Base-by-base conservation (phyloP, 2,888 invertebrate species). In the Callinectes sapidus region DNA sequence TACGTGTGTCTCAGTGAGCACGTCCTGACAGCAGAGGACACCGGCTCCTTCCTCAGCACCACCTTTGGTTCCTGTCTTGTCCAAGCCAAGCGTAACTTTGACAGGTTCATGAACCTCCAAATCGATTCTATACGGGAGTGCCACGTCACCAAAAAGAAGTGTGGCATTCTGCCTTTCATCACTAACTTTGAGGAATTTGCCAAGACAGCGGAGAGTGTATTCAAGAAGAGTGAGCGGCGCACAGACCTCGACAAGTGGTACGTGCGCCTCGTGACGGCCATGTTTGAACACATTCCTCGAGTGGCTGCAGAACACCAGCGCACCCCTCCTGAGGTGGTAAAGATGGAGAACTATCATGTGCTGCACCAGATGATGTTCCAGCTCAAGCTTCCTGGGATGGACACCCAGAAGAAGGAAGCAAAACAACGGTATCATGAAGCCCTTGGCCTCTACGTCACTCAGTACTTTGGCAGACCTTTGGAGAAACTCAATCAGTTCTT, bases 181-280 rank as follows among this genome's bases (percentile, higher is more conserved):
- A 97, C 97, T 93, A 98, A 98, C 96, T 98, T 99, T 96, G 98
- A 98, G 96, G 97, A 97, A 95, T 98, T 99, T 96, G 97, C 98
- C 23, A 97, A 97, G 95, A 98, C 97, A 91, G 97, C 98, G 28
- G 99, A 99, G 96, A 97, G 97, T 93, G 98, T 99, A 94, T 98
- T 99, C 96, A 97, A 97, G 94, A 97, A 97, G 95, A 98, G 98
- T 61, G 98, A 98, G 95, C 96, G 99, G 91, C 97, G 98, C 95
- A 97, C 98, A 1, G 99, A 99, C 96, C 97, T 99, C 95, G 98
- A 99, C 95, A 98, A 98, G 95, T 98, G 98, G 98, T 98, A 98
- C 96, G 96, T 97, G 61, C 96, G 97, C 95, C 96, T 98, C 95
- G 97, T 98, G n/a, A 96, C 96, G 95, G 97, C 97, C 85, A 98